These are phyloP conservation scores for Delphinus delphis DNA, from an alignment of 2,113 vertebrate species.

Conservation along the genomic window DNA sequence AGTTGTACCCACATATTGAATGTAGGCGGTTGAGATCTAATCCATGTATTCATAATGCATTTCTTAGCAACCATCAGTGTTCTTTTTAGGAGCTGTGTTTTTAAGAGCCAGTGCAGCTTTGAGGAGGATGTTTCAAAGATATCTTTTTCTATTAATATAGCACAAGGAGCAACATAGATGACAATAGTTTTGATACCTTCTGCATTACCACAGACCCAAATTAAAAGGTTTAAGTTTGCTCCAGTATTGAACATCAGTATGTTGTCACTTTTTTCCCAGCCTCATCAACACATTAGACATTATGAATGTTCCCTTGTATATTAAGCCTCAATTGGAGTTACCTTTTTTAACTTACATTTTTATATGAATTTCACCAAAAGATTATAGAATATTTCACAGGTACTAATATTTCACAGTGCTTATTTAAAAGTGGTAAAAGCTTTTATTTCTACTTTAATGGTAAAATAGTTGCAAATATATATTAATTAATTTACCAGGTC, in stretches of 20 bases:
- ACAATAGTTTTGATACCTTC: conserved; percentile 36
- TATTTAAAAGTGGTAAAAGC: conserved; percentile 9
- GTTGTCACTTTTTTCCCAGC: background rate
- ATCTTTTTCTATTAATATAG: conserved; percentile 2
- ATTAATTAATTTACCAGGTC: conserved; percentile 15
- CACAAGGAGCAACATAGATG: background rate
- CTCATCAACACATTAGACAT: background rate
- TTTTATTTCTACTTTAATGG: conserved; percentile 26
- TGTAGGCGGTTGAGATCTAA: background rate
- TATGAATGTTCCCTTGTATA: background rate
- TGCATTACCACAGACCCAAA: conserved; percentile 29
- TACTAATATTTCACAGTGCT: conserved; percentile 26
- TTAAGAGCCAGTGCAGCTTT: conserved; percentile 1
- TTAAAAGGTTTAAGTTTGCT: conserved; percentile 49
- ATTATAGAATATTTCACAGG: conserved; percentile 15
- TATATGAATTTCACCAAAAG: conserved; percentile 13
- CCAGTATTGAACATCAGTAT: conserved; percentile 38
- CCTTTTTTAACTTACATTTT: conserved; percentile 50
- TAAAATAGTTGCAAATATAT: background rate
- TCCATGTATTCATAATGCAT: conserved; percentile 7
- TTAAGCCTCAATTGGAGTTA: conserved; percentile 11
- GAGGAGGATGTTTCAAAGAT: background rate
- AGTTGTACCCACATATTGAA: conserved; percentile 11
- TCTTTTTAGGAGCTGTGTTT: conserved; percentile 24
- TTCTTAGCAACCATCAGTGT: conserved; percentile 17